Conservation (phyloP, 23 tunicate species). For the Corella eumyota region DNA sequence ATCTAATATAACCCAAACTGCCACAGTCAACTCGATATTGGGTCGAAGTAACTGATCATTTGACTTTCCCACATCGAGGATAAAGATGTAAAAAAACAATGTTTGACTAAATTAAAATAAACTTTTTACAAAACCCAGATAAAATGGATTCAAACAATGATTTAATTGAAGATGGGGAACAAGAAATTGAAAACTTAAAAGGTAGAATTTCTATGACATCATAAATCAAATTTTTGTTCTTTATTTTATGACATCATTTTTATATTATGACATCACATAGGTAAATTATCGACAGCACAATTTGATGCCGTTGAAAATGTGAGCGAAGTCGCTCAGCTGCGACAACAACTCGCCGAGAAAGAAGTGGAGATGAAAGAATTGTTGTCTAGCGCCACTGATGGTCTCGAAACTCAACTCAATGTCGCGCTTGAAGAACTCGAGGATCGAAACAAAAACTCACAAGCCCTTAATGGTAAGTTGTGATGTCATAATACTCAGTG, state of each 20-base stretch:
- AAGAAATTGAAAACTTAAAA: constrained; percentile 23
- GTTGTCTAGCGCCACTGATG: constrained; percentile 8
- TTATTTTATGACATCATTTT: no score
- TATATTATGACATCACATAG: no score
- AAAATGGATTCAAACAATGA: constrained; percentile 13
- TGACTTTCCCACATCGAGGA: no score
- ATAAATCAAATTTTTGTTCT: no score
- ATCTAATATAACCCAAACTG: no score
- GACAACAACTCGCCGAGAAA: constrained; percentile 4
- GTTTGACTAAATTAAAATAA: no score
- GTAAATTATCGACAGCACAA: no score
- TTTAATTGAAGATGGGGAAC: constrained; percentile 10
- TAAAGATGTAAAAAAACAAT: no score
- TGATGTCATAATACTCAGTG: background rate
- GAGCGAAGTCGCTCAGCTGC: constrained; percentile 9
- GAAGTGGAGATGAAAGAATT: constrained; percentile 6
- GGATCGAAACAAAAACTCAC: background rate
- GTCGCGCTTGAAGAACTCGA: constrained; percentile 12
- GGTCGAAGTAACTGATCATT: no score
- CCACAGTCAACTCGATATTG: no score
- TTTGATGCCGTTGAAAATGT: constrained; percentile 5
- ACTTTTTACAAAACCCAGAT: no score
- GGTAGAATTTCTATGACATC: no score
- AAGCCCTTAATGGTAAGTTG: constrained; percentile 7
- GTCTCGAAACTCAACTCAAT: constrained; percentile 10